Base-by-base conservation (phyloP, 2,113 vertebrate genomes). In the Chamaea fasciata region DNA sequence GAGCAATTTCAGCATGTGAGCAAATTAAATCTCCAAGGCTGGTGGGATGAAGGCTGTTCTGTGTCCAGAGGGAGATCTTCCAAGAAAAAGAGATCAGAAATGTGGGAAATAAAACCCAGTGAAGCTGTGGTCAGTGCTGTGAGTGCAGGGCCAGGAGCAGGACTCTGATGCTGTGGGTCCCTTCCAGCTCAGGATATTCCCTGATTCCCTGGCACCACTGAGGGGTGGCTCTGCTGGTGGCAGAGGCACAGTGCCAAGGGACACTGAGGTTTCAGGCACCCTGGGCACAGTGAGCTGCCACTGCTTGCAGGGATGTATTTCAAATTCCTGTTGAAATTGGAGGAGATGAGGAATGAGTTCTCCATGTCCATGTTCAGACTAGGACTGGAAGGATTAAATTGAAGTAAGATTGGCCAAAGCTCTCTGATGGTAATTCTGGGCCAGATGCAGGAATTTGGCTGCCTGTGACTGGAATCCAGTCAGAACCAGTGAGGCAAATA, bases 161-260 rank as follows among this genome's bases (percentile, higher is more conserved):
- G 21, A 3, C 57, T 37, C 4, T 33, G 68, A 8, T 33, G 10
- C 44, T 28, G 8, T 33, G 59, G 44, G 33, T 50, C 22, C 50
- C 22, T n/a, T 14, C 28, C 77, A 67, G 39, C 53, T 22, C 19
- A 41, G 69, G 55, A 26, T 3, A 22, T 83, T 62, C 70, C 70
- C 42, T 26, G 13, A 0, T 30, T 31, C 46, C 41, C 47, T 41
- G 46, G 4, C 30, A 21, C 20, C 0, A 1, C 31, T n/a, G 44
- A 28, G 3, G 2, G 3, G 10, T 15, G 86, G 19, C 24, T 50
- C 26, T 47, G 74, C 60, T 53, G 47, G 1, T 39, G 73, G 11
- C 49, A 75, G 31, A 84, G 44, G 39, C 64, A 4, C 12, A 1
- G 1, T 57, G 74, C 31, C 41, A 63, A 7, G 2, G 5, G 70